Conservation (phyloP, 2,113 vertebrate genomes). For the Echinops telfairi region DNA sequence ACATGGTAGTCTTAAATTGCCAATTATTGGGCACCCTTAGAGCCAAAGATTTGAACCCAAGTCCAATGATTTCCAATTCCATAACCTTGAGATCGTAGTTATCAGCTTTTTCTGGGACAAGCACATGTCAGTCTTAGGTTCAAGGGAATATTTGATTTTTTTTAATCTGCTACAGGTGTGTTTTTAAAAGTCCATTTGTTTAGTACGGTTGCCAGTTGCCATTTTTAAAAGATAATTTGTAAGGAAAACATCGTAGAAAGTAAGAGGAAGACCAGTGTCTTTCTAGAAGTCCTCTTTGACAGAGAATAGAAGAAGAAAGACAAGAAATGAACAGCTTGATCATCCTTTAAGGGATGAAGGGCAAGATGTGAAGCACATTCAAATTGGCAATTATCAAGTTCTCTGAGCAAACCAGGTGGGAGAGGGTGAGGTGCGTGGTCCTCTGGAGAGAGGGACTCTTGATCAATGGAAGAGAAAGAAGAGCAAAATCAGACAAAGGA, state of each 20-base stretch:
- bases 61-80: too few species aligned
- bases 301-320: background rate
- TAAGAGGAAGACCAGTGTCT: background rate
- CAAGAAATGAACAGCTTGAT: background rate
- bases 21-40: too few species aligned
- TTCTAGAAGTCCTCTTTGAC: conserved; percentile 5
- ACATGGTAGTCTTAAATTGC: too few species aligned
- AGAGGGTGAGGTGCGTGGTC: background rate
- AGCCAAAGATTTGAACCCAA: too few species aligned
- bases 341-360: background rate
- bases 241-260: conserved; percentile 46
- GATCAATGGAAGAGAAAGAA: background rate
- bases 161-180: too few species aligned
- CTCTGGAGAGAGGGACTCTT: background rate
- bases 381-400: background rate
- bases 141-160: too few species aligned
- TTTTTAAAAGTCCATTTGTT: too few species aligned
- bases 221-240: too few species aligned
- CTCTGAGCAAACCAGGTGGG: background rate
- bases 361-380: background rate
- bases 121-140: too few species aligned
- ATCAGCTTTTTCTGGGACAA: too few species aligned
- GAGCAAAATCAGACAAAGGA: background rate
- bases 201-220: too few species aligned
- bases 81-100: too few species aligned